Evolutionary conservation across 2,113 vertebrate genomes (phyloP).

Genomic region (Siniperca knerii): DNA sequence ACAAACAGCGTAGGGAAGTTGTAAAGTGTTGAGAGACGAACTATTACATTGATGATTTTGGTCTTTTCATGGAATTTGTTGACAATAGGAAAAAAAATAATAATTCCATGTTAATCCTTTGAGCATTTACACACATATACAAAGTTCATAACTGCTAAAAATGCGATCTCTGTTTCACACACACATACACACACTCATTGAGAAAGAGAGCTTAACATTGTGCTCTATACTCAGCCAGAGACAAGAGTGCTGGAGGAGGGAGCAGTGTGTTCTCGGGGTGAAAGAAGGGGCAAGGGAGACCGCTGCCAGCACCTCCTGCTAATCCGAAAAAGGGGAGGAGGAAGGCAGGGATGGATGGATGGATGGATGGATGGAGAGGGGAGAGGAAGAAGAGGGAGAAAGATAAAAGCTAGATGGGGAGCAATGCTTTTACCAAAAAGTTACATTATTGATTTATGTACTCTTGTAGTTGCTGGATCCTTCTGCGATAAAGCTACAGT

Average conservation of each 20-base stretch:
- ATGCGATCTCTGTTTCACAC: neutral
- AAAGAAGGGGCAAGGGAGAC: conserved; percentile 79
- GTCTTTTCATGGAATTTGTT: neutral
- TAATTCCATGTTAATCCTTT: neutral
- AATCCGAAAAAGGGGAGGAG: conserved; percentile 59
- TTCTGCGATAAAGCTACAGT: no score
- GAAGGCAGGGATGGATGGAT: conserved; percentile 12
- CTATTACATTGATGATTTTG: neutral
- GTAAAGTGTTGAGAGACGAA: neutral
- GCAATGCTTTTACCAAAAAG: neutral
- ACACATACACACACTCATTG: conserved; percentile 37
- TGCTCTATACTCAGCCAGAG: conserved; percentile 50
- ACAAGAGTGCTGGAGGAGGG: conserved; percentile 74
- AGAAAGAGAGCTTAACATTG: conserved; percentile 61
- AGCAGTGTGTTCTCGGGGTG: conserved; percentile 83
- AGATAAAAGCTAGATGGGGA: neutral
- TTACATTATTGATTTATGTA: neutral
- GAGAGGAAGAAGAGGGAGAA: neutral
- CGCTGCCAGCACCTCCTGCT: conserved; percentile 81
- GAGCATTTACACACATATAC: neutral
- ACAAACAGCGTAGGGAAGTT: neutral
- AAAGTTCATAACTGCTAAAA: neutral
- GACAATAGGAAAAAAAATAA: neutral
- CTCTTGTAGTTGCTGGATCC: neutral
- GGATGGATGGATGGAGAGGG: conserved; percentile 23